Percentiles rank a stretch among this genome's conserved stretches.
Conservation (phyloP, 1,140 invertebrate species). For the Plutomurus gul region DNA sequence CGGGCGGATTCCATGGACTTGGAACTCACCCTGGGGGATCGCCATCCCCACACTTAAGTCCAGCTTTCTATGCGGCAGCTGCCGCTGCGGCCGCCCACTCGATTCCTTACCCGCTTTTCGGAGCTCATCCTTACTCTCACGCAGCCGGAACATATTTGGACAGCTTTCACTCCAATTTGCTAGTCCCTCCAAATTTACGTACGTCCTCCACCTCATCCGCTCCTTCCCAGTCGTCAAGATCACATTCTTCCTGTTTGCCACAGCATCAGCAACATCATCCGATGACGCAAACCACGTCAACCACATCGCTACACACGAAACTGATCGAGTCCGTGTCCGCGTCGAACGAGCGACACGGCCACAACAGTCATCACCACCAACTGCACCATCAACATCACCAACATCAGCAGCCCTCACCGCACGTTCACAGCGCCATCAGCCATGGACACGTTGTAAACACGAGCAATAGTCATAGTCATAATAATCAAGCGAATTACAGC, state of each 20-base stretch:
- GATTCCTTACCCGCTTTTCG: constrained; percentile 46
- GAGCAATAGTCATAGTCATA: constrained; percentile 10
- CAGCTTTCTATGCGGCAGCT: constrained; percentile 44
- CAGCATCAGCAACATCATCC: constrained; percentile 33
- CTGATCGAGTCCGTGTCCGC: constrained; percentile 42
- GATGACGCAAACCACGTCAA: constrained; percentile 31
- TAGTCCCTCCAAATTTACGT: constrained; percentile 33
- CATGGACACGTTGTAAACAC: background rate
- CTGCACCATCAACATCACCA: background rate
- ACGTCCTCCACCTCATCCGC: constrained; percentile 35
- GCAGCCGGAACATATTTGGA: constrained; percentile 50
- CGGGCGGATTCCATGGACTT: background rate
- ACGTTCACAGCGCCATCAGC: background rate
- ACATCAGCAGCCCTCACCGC: too few species aligned
- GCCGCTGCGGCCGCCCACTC: constrained; percentile 50
- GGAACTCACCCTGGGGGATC: constrained; percentile 32
- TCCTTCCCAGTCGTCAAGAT: constrained; percentile 13
- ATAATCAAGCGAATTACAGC: background rate
- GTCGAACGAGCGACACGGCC: constrained; percentile 36
- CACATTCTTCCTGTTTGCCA: constrained; percentile 19
- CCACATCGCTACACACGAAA: constrained; percentile 48
- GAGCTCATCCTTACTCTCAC: constrained; percentile 35
- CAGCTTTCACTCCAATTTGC: constrained; percentile 48
- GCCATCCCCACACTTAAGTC: constrained; percentile 29
- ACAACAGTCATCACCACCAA: constrained; percentile 34